Base-by-base conservation (phyloP, 2,113 vertebrate genomes). In the Hepsetus odoe region DNA sequence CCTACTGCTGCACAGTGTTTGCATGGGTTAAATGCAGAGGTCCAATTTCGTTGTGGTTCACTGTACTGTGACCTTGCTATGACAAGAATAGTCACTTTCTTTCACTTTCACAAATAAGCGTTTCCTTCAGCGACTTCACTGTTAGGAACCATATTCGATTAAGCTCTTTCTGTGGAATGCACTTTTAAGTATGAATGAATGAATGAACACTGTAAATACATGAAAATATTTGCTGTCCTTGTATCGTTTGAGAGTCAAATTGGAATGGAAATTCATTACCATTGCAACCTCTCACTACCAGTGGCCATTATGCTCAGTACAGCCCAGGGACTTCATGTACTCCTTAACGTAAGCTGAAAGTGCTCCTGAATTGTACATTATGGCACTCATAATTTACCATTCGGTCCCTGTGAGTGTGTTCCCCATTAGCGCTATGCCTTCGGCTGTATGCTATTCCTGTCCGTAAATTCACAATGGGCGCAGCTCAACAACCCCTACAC, bases 301-400 rank as follows among this genome's bases (percentile, higher is more conserved):
- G 24, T 72, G 72, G 49, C 72, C 80, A 53, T 84, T 72, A 81
- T 72, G 42, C 79, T 44, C 68, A 66, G 59, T 28, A 49, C 64
- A 46, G 66, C 72, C 79, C 61, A 30, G 77, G 79, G 83, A 84
- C 44, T 76, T 84, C 59, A 33, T 74, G 49, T 38, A 55, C 35
- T 72, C 53, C 72, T 70, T 69, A 80, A 55, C 32, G 33, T 78
- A 74, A 80, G 51, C 69, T 28, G 67, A 81, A 79, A 74, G 71
- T 66, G 65, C 66, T 75, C 66, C 46, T 66, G 65, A 77, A 70
- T 72, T 71, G 76, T 67, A 78, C 73, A 79, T 84, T 72, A 81
- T 71, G 24, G 49, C 53, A 67, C 70, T 81, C 58, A 68, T 84
- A 81, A 84, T 79, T 81, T 79, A 79, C 26, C 33, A 51, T 61